A percentile compares a stretch with the other conserved stretches of the same genome.
Conservation (phyloP, 64 coral and sea anemone genomes). For the Montipora sp. region DNA sequence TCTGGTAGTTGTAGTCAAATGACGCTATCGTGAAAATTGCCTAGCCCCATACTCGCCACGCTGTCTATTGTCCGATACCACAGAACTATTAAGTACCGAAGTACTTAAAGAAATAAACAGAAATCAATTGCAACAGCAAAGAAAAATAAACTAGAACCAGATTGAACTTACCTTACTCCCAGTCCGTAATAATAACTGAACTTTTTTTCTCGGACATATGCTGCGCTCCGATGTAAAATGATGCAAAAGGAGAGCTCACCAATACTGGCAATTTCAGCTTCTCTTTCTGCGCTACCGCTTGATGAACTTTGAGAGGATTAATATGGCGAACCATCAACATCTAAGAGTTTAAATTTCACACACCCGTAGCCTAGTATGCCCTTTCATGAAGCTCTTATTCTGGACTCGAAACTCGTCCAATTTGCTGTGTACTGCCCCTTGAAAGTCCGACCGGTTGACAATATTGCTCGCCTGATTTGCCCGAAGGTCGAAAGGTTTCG, state of each 20-base stretch:
- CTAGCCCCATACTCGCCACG: too few relatives aligned
- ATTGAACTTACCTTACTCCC: too few relatives aligned
- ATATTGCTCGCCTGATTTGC: not conserved
- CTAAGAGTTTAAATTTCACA: not conserved
- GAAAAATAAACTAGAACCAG: too few relatives aligned
- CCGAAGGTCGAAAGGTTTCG: too few relatives aligned
- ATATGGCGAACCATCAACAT: not conserved
- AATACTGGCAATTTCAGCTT: not conserved
- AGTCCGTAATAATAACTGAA: too few relatives aligned
- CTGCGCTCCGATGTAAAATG: not conserved
- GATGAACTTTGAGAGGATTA: not conserved
- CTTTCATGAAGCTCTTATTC: not conserved
- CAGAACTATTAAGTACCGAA: too few relatives aligned
- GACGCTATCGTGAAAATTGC: too few relatives aligned
- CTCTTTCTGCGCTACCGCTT: not conserved
- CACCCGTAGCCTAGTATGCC: not conserved
- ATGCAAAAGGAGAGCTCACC: not conserved
- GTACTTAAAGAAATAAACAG: too few relatives aligned
- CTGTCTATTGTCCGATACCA: too few relatives aligned
- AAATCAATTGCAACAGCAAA: too few relatives aligned
- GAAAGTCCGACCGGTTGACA: not conserved
- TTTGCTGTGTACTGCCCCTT: not conserved
- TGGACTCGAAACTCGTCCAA: not conserved
- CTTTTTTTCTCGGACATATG: too few relatives aligned
- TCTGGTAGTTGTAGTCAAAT: too few relatives aligned